Evolutionary conservation across 2,888 invertebrate genomes (phyloP).

Genomic region (Cylloceria caligata): DNA sequence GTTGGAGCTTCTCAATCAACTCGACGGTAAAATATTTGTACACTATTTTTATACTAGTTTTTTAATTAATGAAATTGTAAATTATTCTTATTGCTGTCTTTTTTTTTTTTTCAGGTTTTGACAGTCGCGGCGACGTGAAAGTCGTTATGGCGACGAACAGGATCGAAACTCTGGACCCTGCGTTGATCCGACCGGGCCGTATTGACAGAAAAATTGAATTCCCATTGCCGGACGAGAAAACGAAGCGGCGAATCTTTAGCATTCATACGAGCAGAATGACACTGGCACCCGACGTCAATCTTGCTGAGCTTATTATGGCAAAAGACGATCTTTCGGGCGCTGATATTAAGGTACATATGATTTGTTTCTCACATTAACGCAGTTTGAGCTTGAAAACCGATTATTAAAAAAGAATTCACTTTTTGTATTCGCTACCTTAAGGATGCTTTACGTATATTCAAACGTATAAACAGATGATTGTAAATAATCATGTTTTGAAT

Average conservation of each 20-base stretch:
- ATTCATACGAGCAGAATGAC: conserved; percentile 99
- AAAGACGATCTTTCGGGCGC: conserved; percentile 99
- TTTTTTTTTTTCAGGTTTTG: conserved; percentile 77
- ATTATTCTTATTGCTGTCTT: conserved; percentile 38
- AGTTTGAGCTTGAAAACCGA: too few species aligned
- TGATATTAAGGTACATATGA: conserved; percentile 91
- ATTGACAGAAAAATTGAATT: conserved; percentile 99
- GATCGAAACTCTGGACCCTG: conserved; percentile 99
- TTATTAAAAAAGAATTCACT: too few species aligned
- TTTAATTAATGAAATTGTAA: conserved; percentile 86
- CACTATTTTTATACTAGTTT: conserved; percentile 91
- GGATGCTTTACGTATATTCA: too few species aligned
- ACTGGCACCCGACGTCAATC: conserved; percentile 97
- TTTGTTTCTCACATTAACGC: conserved; percentile 13
- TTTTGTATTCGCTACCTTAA: too few species aligned
- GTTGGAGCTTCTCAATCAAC: conserved; percentile 99
- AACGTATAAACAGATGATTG: too few species aligned
- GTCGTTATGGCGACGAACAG: conserved; percentile 99
- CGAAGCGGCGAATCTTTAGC: conserved; percentile 97
- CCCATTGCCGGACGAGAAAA: conserved; percentile 99
- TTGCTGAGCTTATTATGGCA: conserved; percentile 99
- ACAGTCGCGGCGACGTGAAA: conserved; percentile 85
- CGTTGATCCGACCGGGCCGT: conserved; percentile 98
- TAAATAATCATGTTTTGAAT: too few species aligned
- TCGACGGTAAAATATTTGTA: conserved; percentile 94